Evolutionary conservation across 2,888 invertebrate genomes (phyloP).

Genomic region (Autographa gamma): DNA sequence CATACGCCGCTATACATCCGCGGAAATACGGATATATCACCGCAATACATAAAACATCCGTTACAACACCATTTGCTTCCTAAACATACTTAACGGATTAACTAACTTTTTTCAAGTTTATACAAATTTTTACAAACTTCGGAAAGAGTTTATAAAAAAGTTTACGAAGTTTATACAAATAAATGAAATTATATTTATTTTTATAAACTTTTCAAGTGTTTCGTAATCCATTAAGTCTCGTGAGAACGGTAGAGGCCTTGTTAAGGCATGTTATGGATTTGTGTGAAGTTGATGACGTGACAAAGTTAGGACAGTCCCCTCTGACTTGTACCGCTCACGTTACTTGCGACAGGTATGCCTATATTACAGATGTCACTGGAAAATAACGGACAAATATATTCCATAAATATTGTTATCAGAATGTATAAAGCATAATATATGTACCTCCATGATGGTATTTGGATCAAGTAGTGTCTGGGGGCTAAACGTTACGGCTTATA

Average conservation of each 20-base stretch:
- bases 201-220: too few species aligned
- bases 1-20: not conserved
- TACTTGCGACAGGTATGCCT: not conserved
- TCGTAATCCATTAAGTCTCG: not conserved
- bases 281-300: constrained; percentile 7
- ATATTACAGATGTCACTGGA: not conserved
- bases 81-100: not conserved
- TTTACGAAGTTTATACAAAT: too few species aligned
- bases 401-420: not conserved
- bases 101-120: too few species aligned
- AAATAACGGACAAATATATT: not conserved
- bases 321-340: constrained; percentile 17
- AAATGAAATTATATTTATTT: too few species aligned
- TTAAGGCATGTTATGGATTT: constrained; percentile 17
- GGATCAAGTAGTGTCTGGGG: not conserved
- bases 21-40: not conserved
- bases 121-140: not conserved
- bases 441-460: not conserved
- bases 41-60: not conserved
- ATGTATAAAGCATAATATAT: too few species aligned
- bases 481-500: not conserved
- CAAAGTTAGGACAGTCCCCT: constrained; percentile 8
- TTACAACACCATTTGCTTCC: not conserved
- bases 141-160: too few species aligned
- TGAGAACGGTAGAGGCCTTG: not conserved